Evolutionary conservation across 2,113 vertebrate genomes (phyloP).

Genomic region (Platichthys stellatus): DNA sequence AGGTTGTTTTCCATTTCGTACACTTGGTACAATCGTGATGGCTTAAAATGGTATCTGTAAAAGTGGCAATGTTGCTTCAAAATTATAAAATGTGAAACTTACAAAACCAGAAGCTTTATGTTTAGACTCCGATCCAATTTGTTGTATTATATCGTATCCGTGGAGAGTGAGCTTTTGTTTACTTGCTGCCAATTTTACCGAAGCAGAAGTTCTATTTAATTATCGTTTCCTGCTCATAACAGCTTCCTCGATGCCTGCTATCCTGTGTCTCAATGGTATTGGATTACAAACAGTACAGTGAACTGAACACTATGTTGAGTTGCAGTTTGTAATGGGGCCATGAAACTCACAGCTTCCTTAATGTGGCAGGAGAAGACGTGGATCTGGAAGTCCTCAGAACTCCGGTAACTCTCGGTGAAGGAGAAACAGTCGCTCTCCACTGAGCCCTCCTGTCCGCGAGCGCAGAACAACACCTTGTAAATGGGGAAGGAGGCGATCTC

Average conservation of each 20-base stretch:
- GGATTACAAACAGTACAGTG: too few relatives aligned
- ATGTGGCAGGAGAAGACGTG: conserved; percentile 99
- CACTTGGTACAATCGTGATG: too few relatives aligned
- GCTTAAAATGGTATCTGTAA: too few relatives aligned
- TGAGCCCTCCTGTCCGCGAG: conserved; percentile 90
- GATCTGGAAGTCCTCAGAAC: conserved; percentile 96
- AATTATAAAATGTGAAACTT: too few relatives aligned
- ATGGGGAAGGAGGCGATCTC: conserved; percentile 96
- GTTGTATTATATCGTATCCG: neutral
- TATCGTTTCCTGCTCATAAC: neutral
- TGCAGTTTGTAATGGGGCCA: neutral
- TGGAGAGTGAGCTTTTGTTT: neutral
- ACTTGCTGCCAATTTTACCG: neutral
- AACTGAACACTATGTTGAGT: neutral
- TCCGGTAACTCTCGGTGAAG: conserved; percentile 95
- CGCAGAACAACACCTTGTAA: conserved; percentile 97
- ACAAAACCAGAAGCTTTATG: too few relatives aligned
- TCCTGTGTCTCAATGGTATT: too few relatives aligned
- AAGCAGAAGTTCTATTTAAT: neutral
- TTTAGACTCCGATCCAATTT: too few relatives aligned
- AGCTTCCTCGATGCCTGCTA: neutral
- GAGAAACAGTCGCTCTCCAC: conserved; percentile 93
- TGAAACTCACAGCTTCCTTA: conserved; percentile 93
- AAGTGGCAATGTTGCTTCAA: too few relatives aligned
- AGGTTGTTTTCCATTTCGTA: too few relatives aligned